Evolutionary conservation across 2,797 vertebrate genomes (phyloP), one percentile per base, ranked within the genome.

Genomic region (Darevskia nairensis): DNA sequence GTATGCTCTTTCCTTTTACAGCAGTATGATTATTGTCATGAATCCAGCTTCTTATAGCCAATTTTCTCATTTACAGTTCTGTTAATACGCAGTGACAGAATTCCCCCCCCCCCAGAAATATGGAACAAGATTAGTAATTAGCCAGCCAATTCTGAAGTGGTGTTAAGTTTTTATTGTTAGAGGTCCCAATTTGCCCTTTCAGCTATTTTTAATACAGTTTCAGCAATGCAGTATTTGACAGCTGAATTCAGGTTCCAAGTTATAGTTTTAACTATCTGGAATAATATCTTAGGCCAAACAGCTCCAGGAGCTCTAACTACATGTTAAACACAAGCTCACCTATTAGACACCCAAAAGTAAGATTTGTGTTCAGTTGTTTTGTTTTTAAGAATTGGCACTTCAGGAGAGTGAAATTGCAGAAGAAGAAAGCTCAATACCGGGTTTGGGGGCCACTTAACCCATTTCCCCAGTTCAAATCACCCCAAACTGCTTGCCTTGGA

Each of bases 151-250:
- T 85, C 39, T 46, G 39, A 82, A 74, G 17, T 61, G 50, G 11
- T 86, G 66, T 80, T 86, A 81, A 35, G 50, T 87, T 87, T 81
- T 81, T 87, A 87, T 64, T 82, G 50, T 87, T 81, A 44, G 69
- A 64, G 50, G 50, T 87, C 39, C 17, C 46, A n/a, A 17, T 75
- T 46, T 87, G 7, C 35, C 69, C 86, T 81, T 44, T 81, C 35
- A 41, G 55, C 55, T 75, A 59, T 61, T 64, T 86, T 80, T 87
- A 87, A 80, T 41, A 72, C 9, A 59, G 35, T 82, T 82, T 87
- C 79, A 75, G 55, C 55, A 87, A 64, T 82, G 29, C 71, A 81
- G 71, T 25, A 74, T 76, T 75, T 75, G 59, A 46, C 50, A 87
- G 59, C 46, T 32, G 35, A 87, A 82, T 64, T 75, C 35, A 64